These are phyloP conservation scores for Luidia sarsii DNA, from an alignment of 53 echinoderm and acorn worm species.

Conservation along the genomic window DNA sequence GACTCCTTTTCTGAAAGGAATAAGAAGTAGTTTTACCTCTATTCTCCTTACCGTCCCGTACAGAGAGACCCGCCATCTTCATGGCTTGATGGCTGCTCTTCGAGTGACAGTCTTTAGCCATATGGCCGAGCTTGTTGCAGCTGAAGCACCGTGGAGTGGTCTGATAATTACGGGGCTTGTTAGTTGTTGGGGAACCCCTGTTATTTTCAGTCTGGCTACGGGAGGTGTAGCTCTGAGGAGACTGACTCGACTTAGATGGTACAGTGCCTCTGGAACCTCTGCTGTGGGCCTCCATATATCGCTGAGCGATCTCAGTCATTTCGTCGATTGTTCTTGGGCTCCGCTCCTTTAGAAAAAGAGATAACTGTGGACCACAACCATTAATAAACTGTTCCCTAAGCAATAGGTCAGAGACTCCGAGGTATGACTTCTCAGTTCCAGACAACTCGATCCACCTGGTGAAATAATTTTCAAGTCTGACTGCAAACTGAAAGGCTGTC, in stretches of 20 bases:
- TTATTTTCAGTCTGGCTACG: background rate
- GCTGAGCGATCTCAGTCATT: constrained; percentile 19
- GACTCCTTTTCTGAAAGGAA: too few relatives aligned
- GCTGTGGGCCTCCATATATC: constrained; percentile 4
- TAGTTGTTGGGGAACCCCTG: background rate
- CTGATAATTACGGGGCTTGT: background rate
- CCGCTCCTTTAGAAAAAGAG: constrained; percentile 10
- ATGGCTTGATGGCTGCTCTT: background rate
- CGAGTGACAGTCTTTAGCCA: background rate
- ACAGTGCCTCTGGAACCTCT: background rate
- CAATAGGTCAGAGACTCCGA: constrained; percentile 12
- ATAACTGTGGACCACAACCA: constrained; percentile 4
- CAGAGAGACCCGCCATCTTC: constrained; percentile 1
- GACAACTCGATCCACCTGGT: constrained; percentile 32
- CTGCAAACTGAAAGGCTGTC: constrained; percentile 36
- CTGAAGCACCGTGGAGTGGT: background rate
- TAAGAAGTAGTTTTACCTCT: background rate
- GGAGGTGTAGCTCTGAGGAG: background rate
- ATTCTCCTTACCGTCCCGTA: background rate
- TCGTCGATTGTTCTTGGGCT: background rate
- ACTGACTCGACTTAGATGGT: background rate
- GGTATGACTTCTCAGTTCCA: constrained; percentile 8
- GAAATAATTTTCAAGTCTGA: constrained; percentile 33
- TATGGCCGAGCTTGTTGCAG: constrained; percentile 6
- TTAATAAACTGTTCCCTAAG: constrained; percentile 28